Conservation (phyloP, 2,797 vertebrate genomes). For the Megalops cyprinoides region DNA sequence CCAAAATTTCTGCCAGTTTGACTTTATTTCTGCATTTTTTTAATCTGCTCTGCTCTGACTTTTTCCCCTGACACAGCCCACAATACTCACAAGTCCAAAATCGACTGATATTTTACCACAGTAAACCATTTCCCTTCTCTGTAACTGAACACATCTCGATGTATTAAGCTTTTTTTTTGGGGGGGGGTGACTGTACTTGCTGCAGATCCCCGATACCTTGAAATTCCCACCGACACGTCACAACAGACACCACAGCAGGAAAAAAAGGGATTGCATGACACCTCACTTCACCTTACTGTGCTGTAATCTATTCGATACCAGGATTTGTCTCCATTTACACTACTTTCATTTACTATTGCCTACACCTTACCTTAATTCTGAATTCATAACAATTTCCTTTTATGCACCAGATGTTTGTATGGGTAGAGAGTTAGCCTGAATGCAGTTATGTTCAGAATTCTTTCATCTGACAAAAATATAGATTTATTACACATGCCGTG, state of each 20-base stretch:
- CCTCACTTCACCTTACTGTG: slow-evolving; percentile 2
- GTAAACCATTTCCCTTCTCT: neutral
- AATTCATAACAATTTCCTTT: neutral
- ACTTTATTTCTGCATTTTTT: neutral
- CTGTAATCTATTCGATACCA: slow-evolving; percentile 5
- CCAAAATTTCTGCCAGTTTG: neutral
- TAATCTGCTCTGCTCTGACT: neutral
- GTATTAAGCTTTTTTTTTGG: neutral
- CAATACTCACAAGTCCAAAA: neutral
- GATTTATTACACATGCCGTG: neutral
- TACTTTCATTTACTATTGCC: slow-evolving; percentile 7
- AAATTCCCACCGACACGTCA: neutral
- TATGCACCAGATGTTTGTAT: neutral
- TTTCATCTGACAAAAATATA: neutral
- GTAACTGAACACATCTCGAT: neutral
- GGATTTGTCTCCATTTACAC: neutral
- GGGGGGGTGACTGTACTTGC: neutral
- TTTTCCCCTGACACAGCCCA: neutral
- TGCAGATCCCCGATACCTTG: neutral
- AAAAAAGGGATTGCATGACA: neutral
- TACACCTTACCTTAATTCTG: neutral
- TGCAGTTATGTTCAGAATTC: slow-evolving; percentile 9
- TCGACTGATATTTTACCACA: neutral
- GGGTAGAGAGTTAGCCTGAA: neutral
- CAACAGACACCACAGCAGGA: neutral